Percentiles rank a stretch among this genome's conserved stretches.
phyloP scores from a whole-genome alignment of 2,888 invertebrate species.

The Exocentrus adspersus region DNA sequence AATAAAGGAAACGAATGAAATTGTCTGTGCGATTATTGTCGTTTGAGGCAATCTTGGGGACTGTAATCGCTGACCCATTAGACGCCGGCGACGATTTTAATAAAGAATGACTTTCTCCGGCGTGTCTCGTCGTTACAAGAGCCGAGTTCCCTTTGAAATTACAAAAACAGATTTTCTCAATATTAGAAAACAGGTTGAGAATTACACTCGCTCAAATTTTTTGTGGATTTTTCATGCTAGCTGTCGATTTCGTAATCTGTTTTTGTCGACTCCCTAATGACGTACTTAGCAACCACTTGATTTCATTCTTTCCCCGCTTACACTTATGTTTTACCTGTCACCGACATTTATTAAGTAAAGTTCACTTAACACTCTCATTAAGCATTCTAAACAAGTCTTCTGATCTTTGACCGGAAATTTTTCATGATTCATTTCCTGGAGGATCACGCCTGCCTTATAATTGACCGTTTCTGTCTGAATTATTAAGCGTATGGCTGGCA shows the following conservation, averaged over 20 bases:
- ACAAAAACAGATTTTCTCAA: neutral
- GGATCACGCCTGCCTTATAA: neutral
- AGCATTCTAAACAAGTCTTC: no score
- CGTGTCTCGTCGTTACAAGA: neutral
- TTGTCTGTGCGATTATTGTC: conserved; percentile 17
- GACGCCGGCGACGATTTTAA: conserved; percentile 12
- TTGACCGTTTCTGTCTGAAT: conserved; percentile 17
- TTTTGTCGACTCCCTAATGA: neutral
- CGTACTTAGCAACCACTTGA: no score
- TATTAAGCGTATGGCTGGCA: conserved; percentile 28
- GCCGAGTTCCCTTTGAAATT: neutral
- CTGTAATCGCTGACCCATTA: conserved; percentile 19
- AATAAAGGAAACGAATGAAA: conserved; percentile 12
- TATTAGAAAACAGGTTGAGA: neutral
- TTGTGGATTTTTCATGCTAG: neutral
- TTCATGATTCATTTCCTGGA: no score
- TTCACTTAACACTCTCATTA: no score
- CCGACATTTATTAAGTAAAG: no score
- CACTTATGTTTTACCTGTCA: no score
- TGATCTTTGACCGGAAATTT: no score
- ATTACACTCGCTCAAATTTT: neutral
- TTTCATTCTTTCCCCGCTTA: no score
- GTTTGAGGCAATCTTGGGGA: conserved; percentile 5
- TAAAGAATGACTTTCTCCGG: conserved; percentile 15
- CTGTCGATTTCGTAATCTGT: neutral